Conservation (phyloP, 2,113 vertebrate genomes). For the Tupaia tana region DNA sequence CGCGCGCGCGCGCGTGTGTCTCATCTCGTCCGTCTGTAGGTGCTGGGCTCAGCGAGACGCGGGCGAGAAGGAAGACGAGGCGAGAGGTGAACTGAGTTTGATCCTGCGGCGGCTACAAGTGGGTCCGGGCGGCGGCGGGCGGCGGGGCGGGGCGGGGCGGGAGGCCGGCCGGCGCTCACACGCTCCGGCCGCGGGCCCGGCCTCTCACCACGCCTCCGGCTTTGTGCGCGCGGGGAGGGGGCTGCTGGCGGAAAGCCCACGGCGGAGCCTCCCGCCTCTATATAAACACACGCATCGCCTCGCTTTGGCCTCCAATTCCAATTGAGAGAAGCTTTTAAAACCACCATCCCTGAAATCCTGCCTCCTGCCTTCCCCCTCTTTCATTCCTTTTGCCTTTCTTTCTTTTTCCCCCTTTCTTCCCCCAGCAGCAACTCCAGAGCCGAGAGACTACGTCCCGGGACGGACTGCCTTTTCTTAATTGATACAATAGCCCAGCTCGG, state of each 20-base stretch:
- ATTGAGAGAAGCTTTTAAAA: conserved; percentile 86
- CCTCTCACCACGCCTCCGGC: conserved; percentile 84
- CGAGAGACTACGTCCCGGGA: conserved; percentile 77
- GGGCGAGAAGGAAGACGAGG: conserved; percentile 68
- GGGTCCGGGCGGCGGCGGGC: conserved; percentile 77
- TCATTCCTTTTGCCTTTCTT: conserved; percentile 45
- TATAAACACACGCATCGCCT: conserved; percentile 95
- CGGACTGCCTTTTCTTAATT: conserved; percentile 78
- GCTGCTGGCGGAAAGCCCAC: conserved; percentile 84
- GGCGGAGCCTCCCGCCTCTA: conserved; percentile 92
- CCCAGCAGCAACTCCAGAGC: conserved; percentile 77
- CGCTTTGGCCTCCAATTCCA: conserved; percentile 87
- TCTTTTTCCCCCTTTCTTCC: conserved; percentile 21
- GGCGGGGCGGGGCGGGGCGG: conserved; percentile 77
- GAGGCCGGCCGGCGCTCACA: conserved; percentile 84
- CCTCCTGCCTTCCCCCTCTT: conserved; percentile 70
- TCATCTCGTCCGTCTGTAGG: conserved; percentile 75
- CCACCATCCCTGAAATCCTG: conserved; percentile 79
- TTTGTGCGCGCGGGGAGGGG: conserved; percentile 73
- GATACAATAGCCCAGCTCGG: conserved; percentile 80
- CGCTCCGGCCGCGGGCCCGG: conserved; percentile 85
- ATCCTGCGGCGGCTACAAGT: conserved; percentile 79
- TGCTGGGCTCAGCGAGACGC: conserved; percentile 69
- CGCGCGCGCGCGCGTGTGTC: conserved; percentile 19
- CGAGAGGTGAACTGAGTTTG: conserved; percentile 80